Conservation (phyloP, 2,113 vertebrate species). For the Myotis davidii region DNA sequence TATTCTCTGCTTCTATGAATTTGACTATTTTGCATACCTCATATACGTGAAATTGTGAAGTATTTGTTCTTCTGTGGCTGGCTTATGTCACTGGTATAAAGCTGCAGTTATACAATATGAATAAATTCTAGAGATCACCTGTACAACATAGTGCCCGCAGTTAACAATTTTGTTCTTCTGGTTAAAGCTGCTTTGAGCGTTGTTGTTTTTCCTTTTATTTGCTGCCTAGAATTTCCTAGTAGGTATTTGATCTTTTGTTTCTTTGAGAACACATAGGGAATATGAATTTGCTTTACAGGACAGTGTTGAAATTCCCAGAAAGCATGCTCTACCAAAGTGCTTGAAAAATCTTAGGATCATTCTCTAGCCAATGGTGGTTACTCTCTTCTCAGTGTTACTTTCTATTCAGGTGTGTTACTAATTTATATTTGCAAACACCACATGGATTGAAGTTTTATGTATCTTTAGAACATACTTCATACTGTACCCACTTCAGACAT, state of each 20-base stretch:
- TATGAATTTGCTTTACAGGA: neutral
- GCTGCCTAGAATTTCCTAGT: neutral
- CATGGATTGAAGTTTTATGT: neutral
- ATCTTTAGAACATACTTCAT: neutral
- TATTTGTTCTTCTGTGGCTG: neutral
- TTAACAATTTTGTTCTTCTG: neutral
- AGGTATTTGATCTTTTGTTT: neutral
- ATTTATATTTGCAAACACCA: neutral
- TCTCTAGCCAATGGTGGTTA: neutral
- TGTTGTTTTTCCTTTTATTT: neutral
- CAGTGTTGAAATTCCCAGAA: neutral
- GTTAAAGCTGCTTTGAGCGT: neutral
- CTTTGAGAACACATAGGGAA: neutral
- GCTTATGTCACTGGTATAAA: neutral
- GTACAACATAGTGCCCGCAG: neutral
- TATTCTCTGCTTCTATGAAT: neutral
- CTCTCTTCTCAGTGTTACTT: neutral
- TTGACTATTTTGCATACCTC: neutral
- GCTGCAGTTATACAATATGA: neutral
- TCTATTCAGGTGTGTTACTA: neutral
- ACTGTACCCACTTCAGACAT: neutral
- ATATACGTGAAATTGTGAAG: neutral
- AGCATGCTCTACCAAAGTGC: neutral
- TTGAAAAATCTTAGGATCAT: neutral
- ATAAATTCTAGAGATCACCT: neutral